Evolutionary conservation across 2,888 invertebrate species (phyloP).

Genomic region (Sinotaia quadrata): DNA sequence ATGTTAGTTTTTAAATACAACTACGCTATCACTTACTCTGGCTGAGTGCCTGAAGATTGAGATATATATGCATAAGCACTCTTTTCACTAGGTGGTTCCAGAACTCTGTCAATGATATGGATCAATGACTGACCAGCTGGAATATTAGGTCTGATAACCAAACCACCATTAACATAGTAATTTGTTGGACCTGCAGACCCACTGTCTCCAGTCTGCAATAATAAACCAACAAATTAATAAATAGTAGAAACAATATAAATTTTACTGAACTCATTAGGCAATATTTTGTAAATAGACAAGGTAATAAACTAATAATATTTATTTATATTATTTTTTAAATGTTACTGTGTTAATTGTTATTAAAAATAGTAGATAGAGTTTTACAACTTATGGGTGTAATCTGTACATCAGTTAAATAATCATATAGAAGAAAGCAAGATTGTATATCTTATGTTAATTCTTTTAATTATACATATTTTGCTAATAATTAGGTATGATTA

Average conservation of each 20-base stretch:
- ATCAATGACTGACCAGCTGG: slow-evolving; percentile 83
- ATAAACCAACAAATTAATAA: neutral
- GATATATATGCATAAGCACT: slow-evolving; percentile 20
- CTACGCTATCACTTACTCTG: slow-evolving; percentile 11
- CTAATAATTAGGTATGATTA: too few species aligned
- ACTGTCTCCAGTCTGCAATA: slow-evolving; percentile 34
- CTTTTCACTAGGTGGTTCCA: slow-evolving; percentile 67
- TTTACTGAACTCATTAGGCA: neutral
- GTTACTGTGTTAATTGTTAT: too few species aligned
- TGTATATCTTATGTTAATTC: too few species aligned
- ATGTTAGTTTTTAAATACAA: neutral
- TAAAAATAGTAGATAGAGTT: too few species aligned
- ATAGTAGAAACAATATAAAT: neutral
- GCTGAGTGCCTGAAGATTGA: neutral
- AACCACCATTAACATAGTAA: slow-evolving; percentile 51
- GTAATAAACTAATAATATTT: neutral
- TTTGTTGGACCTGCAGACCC: slow-evolving; percentile 42
- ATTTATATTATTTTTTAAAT: too few species aligned
- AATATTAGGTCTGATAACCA: slow-evolving; percentile 44
- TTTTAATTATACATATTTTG: too few species aligned
- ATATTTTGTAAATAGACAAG: neutral
- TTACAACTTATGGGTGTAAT: too few species aligned
- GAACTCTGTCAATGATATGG: slow-evolving; percentile 90
- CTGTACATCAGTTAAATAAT: too few species aligned
- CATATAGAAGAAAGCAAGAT: too few species aligned